Conservation (phyloP, 2,797 vertebrate species). For the Pseudocheirus occidentalis region DNA sequence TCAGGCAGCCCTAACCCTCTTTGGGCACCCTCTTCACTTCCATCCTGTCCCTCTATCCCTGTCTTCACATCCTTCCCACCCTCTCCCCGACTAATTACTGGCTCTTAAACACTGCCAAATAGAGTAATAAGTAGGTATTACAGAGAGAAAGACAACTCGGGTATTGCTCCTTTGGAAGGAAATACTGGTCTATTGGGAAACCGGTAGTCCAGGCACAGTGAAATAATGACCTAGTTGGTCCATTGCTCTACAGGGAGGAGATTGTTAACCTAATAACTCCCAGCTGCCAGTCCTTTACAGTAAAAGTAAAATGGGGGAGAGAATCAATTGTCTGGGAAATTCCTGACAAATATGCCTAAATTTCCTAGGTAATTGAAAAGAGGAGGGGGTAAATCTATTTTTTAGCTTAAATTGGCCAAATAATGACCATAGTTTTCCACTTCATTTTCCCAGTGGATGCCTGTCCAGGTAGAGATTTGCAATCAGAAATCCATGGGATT, state of each 20-base stretch:
- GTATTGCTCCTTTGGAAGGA: background rate
- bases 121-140: background rate
- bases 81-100: no score
- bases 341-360: slow-evolving; percentile 14
- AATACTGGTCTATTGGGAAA: background rate
- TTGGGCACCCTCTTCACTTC: no score
- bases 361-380: slow-evolving; percentile 35
- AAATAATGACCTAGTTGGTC: background rate
- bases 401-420: slow-evolving; percentile 27
- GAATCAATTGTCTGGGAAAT: slow-evolving; percentile 25
- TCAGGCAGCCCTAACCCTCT: no score
- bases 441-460: slow-evolving; percentile 14
- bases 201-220: background rate
- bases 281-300: background rate
- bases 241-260: slow-evolving; percentile 15
- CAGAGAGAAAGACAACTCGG: no score
- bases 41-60: background rate
- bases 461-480: slow-evolving; percentile 21
- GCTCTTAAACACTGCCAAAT: background rate
- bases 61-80: rapidly evolving
- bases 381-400: slow-evolving; percentile 6
- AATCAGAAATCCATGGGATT: slow-evolving; percentile 29
- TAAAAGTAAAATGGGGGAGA: background rate
- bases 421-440: background rate
- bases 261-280: background rate